Percentiles rank a stretch among this genome's conserved stretches.
Evolutionary conservation across 2,113 vertebrate species (phyloP).

Genomic region (Pluvialis apricaria): DNA sequence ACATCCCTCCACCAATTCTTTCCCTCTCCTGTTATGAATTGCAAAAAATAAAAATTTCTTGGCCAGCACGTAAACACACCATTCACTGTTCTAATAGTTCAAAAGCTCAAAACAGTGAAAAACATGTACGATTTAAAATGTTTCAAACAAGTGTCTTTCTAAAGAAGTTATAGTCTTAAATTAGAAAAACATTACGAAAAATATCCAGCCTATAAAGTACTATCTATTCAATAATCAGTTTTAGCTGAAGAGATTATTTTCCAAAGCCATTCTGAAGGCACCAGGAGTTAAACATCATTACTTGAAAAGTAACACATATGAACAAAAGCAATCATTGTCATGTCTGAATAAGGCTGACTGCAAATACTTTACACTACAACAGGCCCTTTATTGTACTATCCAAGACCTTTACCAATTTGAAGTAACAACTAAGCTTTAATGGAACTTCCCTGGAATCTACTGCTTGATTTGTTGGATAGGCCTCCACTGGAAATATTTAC

Average conservation of each 20-base stretch:
- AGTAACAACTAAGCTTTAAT: neutral
- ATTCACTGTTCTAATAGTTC: neutral
- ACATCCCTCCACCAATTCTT: neutral
- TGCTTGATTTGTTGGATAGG: neutral
- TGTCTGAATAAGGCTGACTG: neutral
- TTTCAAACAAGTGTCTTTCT: neutral
- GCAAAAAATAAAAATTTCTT: neutral
- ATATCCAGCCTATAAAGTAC: neutral
- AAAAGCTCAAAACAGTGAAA: neutral
- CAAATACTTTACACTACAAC: neutral
- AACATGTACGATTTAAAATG: neutral
- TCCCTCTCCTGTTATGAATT: neutral
- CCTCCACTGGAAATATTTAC: neutral
- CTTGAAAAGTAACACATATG: neutral
- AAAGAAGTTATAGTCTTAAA: neutral
- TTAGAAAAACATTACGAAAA: neutral
- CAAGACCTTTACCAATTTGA: neutral
- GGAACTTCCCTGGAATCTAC: neutral
- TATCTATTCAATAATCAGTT: neutral
- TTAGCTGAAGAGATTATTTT: neutral
- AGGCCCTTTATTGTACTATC: neutral
- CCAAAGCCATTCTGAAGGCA: neutral
- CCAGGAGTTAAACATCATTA: neutral
- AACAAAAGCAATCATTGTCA: neutral
- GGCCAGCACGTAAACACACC: neutral